Base-by-base conservation (phyloP, 1,140 invertebrate species). In the Leptinotarsa undecemlineata region DNA sequence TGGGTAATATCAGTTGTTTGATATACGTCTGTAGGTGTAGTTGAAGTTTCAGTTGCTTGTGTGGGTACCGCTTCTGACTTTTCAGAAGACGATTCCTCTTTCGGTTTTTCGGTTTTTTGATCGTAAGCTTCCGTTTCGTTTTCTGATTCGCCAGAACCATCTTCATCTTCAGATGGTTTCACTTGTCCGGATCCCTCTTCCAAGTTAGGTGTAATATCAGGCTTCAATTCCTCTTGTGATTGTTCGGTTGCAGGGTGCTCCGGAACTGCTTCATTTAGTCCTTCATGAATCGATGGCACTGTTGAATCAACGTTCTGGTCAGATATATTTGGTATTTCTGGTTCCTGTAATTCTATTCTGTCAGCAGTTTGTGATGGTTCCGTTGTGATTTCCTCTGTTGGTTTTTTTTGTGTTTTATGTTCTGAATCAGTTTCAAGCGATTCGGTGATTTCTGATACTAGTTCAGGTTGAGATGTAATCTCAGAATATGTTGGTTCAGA, bases 131-230 rank as follows among this genome's bases (percentile, higher is more conserved):
- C n/a, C 3, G 33, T 68, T 23, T 68, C 20, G 14, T 20, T n/a
- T 42, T 42, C 64, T 67, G 23, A 13, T 70, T 48, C 68, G 6
- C 68, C 68, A 57, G 68, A 70, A 70, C 68, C 68, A 51, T 57
- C 68, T 19, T n/a, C 17, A 48, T 70, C 68, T 70, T 57, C 51
- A 3, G n/a, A 57, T 57, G 51, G 51, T 57, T 57, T 19, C 15
- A 19, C n/a, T 48, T 77, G 68, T 51, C 73, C 76, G 15, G 76
- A 77, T 48, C 77, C 68, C 73, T 79, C 76, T 71, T 77, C 73
- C 15, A 57, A 19, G n/a, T 17, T 19, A 15, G 51, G 51, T 57
- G 51, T 15, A 15, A 15, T 8, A 57, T 42, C 33, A 42, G 8
- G 11, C 8, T 42, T 42, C 8, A 42, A 42, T 11, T 42, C 33